These are phyloP conservation scores for Myzus persicae DNA, from an alignment of 1,140 invertebrate species.

Conservation along the genomic window DNA sequence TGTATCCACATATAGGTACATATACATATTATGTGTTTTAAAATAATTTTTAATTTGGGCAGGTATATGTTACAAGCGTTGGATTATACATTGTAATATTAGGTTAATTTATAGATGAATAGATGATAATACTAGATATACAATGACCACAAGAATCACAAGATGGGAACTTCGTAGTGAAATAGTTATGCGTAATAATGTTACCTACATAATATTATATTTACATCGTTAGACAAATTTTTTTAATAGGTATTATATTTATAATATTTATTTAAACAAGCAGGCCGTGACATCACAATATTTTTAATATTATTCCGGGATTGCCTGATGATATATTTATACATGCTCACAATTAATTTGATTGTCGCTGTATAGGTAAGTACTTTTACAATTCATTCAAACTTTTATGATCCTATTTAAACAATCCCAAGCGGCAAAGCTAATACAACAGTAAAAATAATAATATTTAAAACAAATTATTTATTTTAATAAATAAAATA, in stretches of 20 bases:
- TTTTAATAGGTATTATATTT: no score
- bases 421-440: no score
- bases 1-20: no score
- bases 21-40: not conserved
- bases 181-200: not conserved
- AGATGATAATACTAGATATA: not conserved
- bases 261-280: not conserved
- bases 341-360: not conserved
- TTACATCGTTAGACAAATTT: no score
- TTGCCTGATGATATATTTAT: not conserved
- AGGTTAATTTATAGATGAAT: not conserved
- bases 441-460: conserved; percentile 1
- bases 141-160: not conserved
- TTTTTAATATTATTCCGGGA: not conserved
- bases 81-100: not conserved
- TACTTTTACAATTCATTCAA: not conserved
- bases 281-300: not conserved
- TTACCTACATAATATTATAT: no score
- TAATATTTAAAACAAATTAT: conserved; percentile 11
- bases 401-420: not conserved
- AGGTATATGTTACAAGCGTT: not conserved
- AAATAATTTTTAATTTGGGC: not conserved
- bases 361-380: not conserved
- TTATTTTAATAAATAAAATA: not conserved
- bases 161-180: not conserved